Evolutionary conservation across 2,888 invertebrate species (phyloP).

Genomic region (Rotaria sp.): DNA sequence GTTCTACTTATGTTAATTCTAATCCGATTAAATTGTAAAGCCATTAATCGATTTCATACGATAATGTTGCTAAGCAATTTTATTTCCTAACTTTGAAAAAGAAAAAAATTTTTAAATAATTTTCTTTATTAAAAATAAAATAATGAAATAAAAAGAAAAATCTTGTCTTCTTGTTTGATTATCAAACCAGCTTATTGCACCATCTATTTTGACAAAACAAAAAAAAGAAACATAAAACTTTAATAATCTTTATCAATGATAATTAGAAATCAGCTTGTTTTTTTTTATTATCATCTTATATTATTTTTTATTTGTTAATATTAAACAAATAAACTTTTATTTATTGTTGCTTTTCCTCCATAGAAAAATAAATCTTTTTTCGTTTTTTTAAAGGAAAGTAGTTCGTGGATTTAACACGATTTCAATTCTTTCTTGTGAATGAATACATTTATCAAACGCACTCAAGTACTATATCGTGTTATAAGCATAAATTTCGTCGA

Average conservation of each 20-base stretch:
- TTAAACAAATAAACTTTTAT: background rate
- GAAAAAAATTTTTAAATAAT: background rate
- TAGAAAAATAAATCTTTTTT: background rate
- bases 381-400: background rate
- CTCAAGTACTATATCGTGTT: background rate
- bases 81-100: background rate
- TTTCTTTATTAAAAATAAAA: background rate
- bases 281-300: background rate
- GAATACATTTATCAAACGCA: conserved; percentile 8
- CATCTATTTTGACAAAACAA: background rate
- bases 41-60: background rate
- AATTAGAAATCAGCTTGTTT: background rate
- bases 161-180: background rate
- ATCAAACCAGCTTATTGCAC: background rate
- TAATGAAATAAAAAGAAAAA: background rate
- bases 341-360: background rate
- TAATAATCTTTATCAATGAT: background rate
- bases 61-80: background rate
- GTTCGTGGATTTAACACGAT: background rate
- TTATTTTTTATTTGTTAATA: background rate
- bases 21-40: background rate
- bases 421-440: background rate
- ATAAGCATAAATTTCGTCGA: background rate
- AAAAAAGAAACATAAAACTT: background rate
- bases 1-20: background rate